A percentile compares a stretch with the other conserved stretches of the same genome.
phyloP scores from a whole-genome alignment of 1,140 invertebrate species.

The Drosophila dunni region DNA sequence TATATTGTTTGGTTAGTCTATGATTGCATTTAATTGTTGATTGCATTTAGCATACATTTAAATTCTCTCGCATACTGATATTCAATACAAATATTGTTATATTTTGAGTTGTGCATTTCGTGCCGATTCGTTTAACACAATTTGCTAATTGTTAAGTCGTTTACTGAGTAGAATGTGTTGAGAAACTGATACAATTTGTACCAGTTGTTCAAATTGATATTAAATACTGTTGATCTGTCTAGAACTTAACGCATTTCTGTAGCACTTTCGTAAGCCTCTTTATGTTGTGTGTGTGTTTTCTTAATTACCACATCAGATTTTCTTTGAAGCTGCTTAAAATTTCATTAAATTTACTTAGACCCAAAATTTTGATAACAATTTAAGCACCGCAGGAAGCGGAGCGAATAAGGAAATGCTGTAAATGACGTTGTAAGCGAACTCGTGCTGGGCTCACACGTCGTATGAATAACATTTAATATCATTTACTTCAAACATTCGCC shows the following conservation, averaged over 20 bases:
- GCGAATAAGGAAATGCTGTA: slow-evolving; percentile 18
- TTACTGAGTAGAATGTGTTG: slow-evolving; percentile 8
- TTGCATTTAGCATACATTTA: not conserved
- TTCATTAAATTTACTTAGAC: slow-evolving; percentile 33
- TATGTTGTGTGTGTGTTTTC: not conserved
- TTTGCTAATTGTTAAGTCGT: slow-evolving; percentile 19
- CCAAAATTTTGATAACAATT: slow-evolving; percentile 48
- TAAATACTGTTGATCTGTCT: not conserved
- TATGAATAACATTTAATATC: slow-evolving; percentile 63
- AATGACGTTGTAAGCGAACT: slow-evolving; percentile 30
- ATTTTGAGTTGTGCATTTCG: not conserved
- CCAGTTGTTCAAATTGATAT: not conserved
- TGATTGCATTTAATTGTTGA: not conserved
- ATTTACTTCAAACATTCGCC: slow-evolving; percentile 46
- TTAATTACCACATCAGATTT: slow-evolving; percentile 30
- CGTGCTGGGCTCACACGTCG: slow-evolving; percentile 46
- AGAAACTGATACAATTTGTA: slow-evolving; percentile 21
- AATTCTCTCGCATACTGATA: not conserved
- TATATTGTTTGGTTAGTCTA: not conserved
- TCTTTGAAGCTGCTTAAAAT: slow-evolving; percentile 24
- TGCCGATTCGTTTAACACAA: slow-evolving; percentile 1
- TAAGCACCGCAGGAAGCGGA: slow-evolving; percentile 36
- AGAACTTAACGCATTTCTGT: not conserved
- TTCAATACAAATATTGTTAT: slow-evolving; percentile 5
- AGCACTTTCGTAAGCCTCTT: not conserved